A percentile compares a stretch with the other conserved stretches of the same genome.
phyloP scores from a whole-genome alignment of 2,797 vertebrate species.

The Pitangus sulphuratus region DNA sequence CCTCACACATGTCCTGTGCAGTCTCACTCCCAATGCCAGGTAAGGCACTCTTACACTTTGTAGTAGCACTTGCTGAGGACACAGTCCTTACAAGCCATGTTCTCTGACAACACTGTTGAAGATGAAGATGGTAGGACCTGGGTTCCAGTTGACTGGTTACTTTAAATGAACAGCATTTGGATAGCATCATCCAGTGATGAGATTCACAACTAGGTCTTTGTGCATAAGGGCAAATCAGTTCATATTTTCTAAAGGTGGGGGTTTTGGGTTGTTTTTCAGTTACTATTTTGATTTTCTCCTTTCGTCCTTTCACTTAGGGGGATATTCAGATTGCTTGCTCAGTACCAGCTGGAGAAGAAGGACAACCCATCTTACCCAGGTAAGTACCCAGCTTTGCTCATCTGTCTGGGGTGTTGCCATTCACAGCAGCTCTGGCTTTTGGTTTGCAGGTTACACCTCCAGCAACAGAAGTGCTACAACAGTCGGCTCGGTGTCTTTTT shows the following conservation, averaged over 20 bases:
- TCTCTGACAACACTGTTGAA: not conserved
- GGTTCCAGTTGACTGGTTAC: not conserved
- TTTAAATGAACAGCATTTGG: not conserved
- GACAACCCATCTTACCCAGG: conserved; percentile 92
- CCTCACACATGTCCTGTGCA: conserved; percentile 90
- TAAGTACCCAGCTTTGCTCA: conserved; percentile 35
- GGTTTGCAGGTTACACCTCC: not conserved
- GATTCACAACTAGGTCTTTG: not conserved
- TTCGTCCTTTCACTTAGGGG: conserved; percentile 78
- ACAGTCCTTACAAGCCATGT: not conserved
- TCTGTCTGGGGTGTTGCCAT: not conserved
- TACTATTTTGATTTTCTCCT: not conserved
- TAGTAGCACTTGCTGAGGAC: not conserved
- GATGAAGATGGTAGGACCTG: not conserved
- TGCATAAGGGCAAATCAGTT: not conserved
- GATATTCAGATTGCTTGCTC: conserved; percentile 92
- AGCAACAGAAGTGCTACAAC: not conserved
- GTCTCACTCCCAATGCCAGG: conserved; percentile 95
- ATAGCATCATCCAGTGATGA: not conserved
- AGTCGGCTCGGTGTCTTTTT: not conserved
- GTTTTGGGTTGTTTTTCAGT: not conserved
- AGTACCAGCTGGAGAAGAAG: conserved; percentile 93
- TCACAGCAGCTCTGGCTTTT: not conserved
- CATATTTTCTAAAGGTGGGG: not conserved
- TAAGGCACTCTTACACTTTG: conserved; percentile 46